Percentiles rank a stretch among this genome's conserved stretches.
These are phyloP conservation scores for Ophioninae sp. DNA, from an alignment of 2,888 invertebrate species.

Conservation along the genomic window DNA sequence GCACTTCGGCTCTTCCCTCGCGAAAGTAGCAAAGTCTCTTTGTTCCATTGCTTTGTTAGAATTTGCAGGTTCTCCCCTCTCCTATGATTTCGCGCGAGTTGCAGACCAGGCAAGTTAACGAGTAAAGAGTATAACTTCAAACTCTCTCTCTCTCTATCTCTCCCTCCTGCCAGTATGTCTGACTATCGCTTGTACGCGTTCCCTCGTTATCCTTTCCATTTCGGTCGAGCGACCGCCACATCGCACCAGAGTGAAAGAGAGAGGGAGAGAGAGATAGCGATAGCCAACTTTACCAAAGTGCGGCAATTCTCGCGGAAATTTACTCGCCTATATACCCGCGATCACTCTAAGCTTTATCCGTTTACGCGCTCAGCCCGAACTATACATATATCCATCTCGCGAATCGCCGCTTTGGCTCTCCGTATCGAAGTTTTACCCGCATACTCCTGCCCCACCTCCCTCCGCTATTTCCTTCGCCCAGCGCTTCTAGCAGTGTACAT, in stretches of 20 bases:
- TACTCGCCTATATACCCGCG: constrained; percentile 49
- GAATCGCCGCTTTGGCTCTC: constrained; percentile 36
- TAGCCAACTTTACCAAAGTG: constrained; percentile 47
- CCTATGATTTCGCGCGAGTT: constrained; percentile 3
- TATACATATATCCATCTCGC: constrained; percentile 18
- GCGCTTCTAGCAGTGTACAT: constrained; percentile 29
- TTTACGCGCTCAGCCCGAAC: constrained; percentile 36
- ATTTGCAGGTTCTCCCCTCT: neutral
- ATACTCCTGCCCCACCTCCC: constrained; percentile 31
- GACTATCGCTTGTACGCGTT: neutral
- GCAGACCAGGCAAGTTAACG: constrained; percentile 52
- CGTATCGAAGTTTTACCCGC: constrained; percentile 45
- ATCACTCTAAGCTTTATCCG: constrained; percentile 55
- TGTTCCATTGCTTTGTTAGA: constrained; percentile 7
- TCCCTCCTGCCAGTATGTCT: constrained; percentile 10
- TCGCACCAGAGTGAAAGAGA: neutral
- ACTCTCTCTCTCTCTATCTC: constrained; percentile 17
- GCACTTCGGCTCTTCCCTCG: constrained; percentile 10
- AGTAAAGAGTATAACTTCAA: constrained; percentile 27
- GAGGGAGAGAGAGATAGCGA: constrained; percentile 10
- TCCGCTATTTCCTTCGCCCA: constrained; percentile 1
- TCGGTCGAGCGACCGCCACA: constrained; percentile 40
- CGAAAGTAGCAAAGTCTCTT: neutral
- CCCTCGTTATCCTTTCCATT: constrained; percentile 60
- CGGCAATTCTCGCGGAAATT: constrained; percentile 55